phyloP scores from a whole-genome alignment of 2,888 invertebrate genomes.

The Diaperis boleti region DNA sequence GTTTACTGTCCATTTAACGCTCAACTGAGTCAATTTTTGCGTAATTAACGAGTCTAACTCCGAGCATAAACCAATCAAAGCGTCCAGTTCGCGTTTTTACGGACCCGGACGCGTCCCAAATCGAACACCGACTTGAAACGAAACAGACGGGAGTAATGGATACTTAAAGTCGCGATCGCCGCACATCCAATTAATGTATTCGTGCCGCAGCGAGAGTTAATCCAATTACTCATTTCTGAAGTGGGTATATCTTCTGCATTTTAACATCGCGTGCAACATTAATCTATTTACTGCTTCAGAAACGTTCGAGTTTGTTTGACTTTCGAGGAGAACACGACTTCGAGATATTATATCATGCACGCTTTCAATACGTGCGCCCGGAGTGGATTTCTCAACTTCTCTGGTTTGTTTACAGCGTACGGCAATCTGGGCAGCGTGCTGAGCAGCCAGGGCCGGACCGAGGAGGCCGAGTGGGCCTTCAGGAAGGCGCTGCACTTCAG shows the following conservation, averaged over 20 bases:
- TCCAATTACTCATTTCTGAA: constrained; percentile 56
- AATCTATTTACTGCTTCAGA: constrained; percentile 59
- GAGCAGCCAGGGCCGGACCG: constrained; percentile 86
- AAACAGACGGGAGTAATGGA: too few species aligned
- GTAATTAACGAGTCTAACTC: neutral
- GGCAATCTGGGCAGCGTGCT: constrained; percentile 97
- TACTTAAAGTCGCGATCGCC: too few species aligned
- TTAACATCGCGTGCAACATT: constrained; percentile 59
- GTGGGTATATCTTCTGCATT: constrained; percentile 54
- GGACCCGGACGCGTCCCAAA: neutral
- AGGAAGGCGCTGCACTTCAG: constrained; percentile 89
- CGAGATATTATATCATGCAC: constrained; percentile 45
- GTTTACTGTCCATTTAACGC: constrained; percentile 8
- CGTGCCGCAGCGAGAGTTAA: constrained; percentile 47
- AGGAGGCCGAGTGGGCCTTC: constrained; percentile 93
- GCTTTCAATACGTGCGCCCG: constrained; percentile 28
- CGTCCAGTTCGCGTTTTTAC: neutral
- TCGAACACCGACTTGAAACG: neutral
- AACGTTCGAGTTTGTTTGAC: constrained; percentile 59
- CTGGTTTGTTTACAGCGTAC: constrained; percentile 78
- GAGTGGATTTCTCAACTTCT: neutral
- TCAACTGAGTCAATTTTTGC: neutral
- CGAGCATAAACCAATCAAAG: neutral
- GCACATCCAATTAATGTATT: constrained; percentile 37
- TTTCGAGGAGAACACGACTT: constrained; percentile 54